Evolutionary conservation across 1,140 invertebrate species (phyloP).

Genomic region (Drosophila paulistorum): DNA sequence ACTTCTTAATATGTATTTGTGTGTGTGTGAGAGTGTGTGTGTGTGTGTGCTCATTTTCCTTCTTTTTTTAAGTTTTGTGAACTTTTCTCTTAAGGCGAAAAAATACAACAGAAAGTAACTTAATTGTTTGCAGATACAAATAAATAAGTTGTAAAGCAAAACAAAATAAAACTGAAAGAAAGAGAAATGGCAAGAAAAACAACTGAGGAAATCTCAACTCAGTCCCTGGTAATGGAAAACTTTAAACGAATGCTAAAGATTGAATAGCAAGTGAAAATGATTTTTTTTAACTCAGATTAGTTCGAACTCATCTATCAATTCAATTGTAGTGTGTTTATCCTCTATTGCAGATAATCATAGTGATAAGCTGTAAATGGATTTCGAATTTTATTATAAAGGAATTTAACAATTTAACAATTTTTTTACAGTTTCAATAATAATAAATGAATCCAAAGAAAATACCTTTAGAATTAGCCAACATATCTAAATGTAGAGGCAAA

Average conservation of each 20-base stretch:
- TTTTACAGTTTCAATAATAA: too few species aligned
- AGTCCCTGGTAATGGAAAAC: slow-evolving; percentile 38
- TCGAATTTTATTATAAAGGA: too few species aligned
- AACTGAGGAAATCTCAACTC: slow-evolving; percentile 43
- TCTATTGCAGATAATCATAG: not conserved
- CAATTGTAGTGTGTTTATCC: too few species aligned
- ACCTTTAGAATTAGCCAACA: too few species aligned
- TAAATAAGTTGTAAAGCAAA: slow-evolving; percentile 63
- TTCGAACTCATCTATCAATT: too few species aligned
- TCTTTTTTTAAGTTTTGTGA: slow-evolving; percentile 64
- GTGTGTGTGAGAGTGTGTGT: slow-evolving; percentile 39
- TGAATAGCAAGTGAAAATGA: slow-evolving; percentile 4
- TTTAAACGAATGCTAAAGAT: slow-evolving; percentile 25
- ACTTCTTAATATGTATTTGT: slow-evolving; percentile 46
- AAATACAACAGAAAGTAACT: slow-evolving; percentile 61
- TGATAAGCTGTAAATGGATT: too few species aligned
- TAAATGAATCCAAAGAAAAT: too few species aligned
- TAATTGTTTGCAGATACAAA: slow-evolving; percentile 80
- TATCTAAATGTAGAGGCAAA: too few species aligned
- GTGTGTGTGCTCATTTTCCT: slow-evolving; percentile 57
- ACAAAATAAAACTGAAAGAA: slow-evolving; percentile 20
- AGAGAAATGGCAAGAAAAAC: slow-evolving; percentile 35
- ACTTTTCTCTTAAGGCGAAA: slow-evolving; percentile 52
- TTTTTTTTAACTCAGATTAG: not conserved
- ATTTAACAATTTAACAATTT: too few species aligned